Conservation (phyloP, 2,113 vertebrate species). For the Thryonomys swinderianus region DNA sequence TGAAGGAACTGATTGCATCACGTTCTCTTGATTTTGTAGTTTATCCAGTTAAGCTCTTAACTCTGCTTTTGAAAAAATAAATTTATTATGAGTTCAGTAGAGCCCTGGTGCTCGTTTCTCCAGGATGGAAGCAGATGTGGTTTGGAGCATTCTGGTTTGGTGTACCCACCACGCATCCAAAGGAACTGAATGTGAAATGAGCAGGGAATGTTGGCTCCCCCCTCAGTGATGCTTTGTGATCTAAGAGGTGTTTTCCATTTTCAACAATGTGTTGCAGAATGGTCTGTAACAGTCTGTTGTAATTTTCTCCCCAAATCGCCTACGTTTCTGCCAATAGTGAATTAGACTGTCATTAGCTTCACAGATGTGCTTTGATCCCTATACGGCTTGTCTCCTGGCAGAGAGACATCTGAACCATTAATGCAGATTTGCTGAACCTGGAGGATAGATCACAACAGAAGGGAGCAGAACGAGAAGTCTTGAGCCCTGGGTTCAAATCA, state of each 20-base stretch:
- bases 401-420: constrained; percentile 54
- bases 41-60: constrained; percentile 75
- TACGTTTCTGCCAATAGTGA: constrained; percentile 77
- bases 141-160: constrained; percentile 53
- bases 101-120: constrained; percentile 41
- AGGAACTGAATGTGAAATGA: constrained; percentile 56
- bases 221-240: constrained; percentile 64
- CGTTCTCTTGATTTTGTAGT: constrained; percentile 70
- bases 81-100: constrained; percentile 66
- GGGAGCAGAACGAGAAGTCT: background rate
- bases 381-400: constrained; percentile 57
- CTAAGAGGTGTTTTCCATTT: constrained; percentile 75
- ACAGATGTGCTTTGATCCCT: constrained; percentile 79
- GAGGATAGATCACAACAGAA: constrained; percentile 25
- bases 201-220: constrained; percentile 52
- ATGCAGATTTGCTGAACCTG: constrained; percentile 67
- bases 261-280: constrained; percentile 66
- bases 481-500: constrained; percentile 47
- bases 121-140: constrained; percentile 76
- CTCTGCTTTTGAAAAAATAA: constrained; percentile 77
- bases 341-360: constrained; percentile 78
- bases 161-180: background rate
- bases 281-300: constrained; percentile 73
- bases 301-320: constrained; percentile 73
- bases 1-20: constrained; percentile 67